Conservation (phyloP, 2,888 invertebrate species). For the Leptodirus hochenwartii region DNA sequence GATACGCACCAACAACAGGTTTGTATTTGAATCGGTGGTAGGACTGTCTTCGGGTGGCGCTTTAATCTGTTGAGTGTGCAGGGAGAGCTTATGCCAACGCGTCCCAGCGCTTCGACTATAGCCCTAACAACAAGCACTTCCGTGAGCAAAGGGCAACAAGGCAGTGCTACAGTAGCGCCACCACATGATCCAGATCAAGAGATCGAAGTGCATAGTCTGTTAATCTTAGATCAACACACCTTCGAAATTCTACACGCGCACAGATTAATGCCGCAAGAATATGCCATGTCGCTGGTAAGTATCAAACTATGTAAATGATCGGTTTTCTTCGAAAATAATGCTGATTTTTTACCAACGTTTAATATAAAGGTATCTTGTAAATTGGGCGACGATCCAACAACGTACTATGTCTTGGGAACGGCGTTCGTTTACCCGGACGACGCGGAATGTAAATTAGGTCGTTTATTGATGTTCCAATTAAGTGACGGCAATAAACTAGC, state of each 20-base stretch:
- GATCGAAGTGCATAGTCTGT: conserved; percentile 71
- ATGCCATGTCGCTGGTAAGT: conserved; percentile 76
- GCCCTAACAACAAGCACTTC: conserved; percentile 32
- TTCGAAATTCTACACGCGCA: conserved; percentile 94
- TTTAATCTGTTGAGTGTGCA: no score
- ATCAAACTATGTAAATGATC: no score
- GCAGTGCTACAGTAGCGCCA: no score
- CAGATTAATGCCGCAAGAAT: conserved; percentile 80
- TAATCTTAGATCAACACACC: conserved; percentile 90
- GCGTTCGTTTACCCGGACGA: conserved; percentile 91
- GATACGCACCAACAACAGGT: conserved; percentile 79
- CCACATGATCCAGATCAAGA: no score
- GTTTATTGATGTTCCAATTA: conserved; percentile 82
- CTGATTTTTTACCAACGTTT: no score
- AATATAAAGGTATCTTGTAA: conserved; percentile 70
- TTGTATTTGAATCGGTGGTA: no score
- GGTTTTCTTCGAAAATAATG: no score
- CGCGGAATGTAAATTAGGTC: conserved; percentile 63
- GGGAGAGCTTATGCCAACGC: no score
- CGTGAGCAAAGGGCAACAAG: no score
- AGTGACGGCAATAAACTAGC: conserved; percentile 61
- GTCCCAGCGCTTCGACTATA: conserved; percentile 68
- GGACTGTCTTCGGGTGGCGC: no score
- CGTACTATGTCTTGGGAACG: conserved; percentile 91
- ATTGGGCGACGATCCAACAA: conserved; percentile 77